Conservation (phyloP, 1,140 invertebrate species). For the Macrostomum lignano region DNA sequence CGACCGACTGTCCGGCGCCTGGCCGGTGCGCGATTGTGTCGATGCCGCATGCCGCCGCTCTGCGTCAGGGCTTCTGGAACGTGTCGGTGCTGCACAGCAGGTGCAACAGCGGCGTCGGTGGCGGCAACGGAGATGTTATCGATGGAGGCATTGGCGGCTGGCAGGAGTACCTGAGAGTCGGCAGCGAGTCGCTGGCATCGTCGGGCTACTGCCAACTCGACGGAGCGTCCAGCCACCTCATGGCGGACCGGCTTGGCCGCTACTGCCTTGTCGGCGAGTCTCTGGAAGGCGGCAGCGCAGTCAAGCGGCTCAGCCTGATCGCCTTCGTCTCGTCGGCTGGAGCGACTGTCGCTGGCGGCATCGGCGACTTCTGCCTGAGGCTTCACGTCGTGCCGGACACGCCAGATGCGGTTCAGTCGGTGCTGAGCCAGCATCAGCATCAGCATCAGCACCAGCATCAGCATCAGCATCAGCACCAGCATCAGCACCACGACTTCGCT, state of each 20-base stretch:
- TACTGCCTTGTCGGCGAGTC: constrained; percentile 57
- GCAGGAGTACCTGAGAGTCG: no score
- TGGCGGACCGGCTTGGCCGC: constrained; percentile 44
- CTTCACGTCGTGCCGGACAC: constrained; percentile 73
- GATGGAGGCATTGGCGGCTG: no score
- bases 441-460: no score
- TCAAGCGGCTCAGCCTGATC: constrained; percentile 55
- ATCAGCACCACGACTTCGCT: no score
- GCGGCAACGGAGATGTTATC: no score
- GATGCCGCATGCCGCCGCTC: constrained; percentile 62
- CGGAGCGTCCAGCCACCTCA: not conserved
- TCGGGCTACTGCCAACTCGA: no score
- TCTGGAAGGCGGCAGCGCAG: constrained; percentile 31
- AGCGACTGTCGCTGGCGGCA: constrained; percentile 12
- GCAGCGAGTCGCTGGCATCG: no score
- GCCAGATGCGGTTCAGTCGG: constrained; percentile 49
- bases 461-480: no score
- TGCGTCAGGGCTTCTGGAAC: constrained; percentile 38
- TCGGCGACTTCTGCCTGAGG: constrained; percentile 47
- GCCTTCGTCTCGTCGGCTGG: constrained; percentile 41
- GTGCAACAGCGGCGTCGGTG: no score
- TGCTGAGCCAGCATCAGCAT: no score
- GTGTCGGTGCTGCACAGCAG: constrained; percentile 11
- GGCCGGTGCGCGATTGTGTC: no score
- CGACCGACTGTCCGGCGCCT: constrained; percentile 64